Conservation (phyloP, 2,113 vertebrate species). For the Acanthisitta chloris region DNA sequence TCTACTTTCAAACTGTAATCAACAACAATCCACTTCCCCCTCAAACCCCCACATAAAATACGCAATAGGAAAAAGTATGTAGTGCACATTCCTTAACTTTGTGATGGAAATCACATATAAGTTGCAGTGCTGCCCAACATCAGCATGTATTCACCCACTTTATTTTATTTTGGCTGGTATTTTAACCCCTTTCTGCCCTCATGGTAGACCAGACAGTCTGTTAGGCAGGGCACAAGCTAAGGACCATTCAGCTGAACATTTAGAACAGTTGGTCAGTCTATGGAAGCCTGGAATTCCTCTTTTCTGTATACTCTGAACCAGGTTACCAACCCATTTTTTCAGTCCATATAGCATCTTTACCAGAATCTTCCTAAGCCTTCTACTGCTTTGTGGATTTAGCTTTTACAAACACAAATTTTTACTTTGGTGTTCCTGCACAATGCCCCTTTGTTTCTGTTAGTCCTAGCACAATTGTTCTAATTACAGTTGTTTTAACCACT, state of each 20-base stretch:
- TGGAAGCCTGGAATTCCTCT: not conserved
- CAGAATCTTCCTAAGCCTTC: not conserved
- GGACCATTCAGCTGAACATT: not conserved
- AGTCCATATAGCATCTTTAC: not conserved
- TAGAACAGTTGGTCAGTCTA: not conserved
- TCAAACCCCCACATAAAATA: not conserved
- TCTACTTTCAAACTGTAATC: not conserved
- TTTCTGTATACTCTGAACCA: accelerated
- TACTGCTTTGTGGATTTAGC: not conserved
- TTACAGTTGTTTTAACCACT: slow-evolving; percentile 4
- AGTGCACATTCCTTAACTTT: not conserved
- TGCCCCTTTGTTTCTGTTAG: not conserved
- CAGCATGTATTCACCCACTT: not conserved
- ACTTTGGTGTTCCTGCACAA: not conserved
- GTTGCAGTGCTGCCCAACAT: not conserved
- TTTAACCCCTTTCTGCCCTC: not conserved
- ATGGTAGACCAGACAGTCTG: not conserved
- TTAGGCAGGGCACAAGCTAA: not conserved
- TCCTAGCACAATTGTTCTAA: not conserved
- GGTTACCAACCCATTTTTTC: not conserved
- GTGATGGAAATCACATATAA: not conserved
- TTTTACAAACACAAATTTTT: not conserved
- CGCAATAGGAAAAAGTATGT: not conserved
- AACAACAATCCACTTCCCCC: not conserved
- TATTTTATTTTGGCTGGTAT: not conserved